Conservation (phyloP, 2,113 vertebrate genomes). For the Sclerurus mexicanus region DNA sequence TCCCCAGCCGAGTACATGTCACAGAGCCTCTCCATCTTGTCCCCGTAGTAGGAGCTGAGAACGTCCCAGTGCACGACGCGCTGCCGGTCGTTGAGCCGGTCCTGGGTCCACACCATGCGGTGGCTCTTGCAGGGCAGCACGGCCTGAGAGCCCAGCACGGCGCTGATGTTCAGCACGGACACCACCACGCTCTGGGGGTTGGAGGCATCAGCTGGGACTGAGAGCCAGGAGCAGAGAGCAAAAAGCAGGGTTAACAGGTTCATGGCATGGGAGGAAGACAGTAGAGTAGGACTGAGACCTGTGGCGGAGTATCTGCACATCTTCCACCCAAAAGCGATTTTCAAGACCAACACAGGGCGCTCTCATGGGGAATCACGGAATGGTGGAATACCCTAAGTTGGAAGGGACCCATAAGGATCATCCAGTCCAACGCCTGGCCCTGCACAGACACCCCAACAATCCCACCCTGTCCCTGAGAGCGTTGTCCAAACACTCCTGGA, state of each 20-base stretch:
- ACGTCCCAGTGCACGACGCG: slow-evolving; percentile 95
- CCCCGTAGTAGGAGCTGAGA: slow-evolving; percentile 47
- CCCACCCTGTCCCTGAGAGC: background rate
- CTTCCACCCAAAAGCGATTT: background rate
- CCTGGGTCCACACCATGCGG: slow-evolving; percentile 95
- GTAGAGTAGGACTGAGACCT: background rate
- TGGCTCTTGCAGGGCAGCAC: slow-evolving; percentile 88
- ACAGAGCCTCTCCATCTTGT: slow-evolving; percentile 76
- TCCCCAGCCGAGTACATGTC: slow-evolving; percentile 91
- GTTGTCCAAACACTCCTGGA: rapidly evolving
- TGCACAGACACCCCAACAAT: background rate
- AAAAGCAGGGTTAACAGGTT: background rate
- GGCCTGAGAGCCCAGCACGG: slow-evolving; percentile 52
- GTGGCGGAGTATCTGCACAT: background rate
- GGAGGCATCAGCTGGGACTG: slow-evolving; percentile 60
- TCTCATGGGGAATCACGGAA: background rate
- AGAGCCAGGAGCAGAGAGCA: background rate
- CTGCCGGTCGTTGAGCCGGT: slow-evolving; percentile 87
- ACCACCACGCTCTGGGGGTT: slow-evolving; percentile 82
- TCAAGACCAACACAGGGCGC: background rate
- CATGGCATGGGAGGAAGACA: background rate
- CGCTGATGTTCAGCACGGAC: slow-evolving; percentile 80
- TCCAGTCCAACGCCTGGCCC: background rate
- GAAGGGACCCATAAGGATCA: background rate
- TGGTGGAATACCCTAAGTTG: background rate